Conservation (phyloP, 2,888 invertebrate species). For the Agonum fuliginosum region DNA sequence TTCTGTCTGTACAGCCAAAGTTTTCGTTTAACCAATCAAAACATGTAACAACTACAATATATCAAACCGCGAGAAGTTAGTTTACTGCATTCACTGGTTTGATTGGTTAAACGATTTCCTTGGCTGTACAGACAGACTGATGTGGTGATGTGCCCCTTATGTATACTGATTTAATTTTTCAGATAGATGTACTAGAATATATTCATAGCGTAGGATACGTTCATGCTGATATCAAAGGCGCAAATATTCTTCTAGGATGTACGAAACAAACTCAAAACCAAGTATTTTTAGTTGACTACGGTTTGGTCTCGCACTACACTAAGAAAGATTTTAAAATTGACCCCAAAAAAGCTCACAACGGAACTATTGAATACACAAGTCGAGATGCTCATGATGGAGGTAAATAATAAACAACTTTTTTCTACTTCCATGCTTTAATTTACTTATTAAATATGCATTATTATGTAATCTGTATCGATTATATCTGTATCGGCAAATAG, state of each 20-base stretch:
- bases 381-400: conserved; percentile 96
- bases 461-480: too few relatives aligned
- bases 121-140: too few relatives aligned
- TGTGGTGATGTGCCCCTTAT: too few relatives aligned
- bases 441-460: too few relatives aligned
- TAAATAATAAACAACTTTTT: conserved; percentile 69
- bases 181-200: conserved; percentile 93
- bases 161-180: conserved; percentile 68
- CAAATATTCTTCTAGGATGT: conserved; percentile 89
- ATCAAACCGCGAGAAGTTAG: too few relatives aligned
- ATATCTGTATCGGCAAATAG: too few relatives aligned
- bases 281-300: conserved; percentile 94
- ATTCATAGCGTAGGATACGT: conserved; percentile 93
- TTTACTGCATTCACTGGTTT: too few relatives aligned
- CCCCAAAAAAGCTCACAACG: conserved; percentile 95
- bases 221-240: conserved; percentile 97
- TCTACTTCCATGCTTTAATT: too few relatives aligned
- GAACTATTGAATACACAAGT: conserved; percentile 97
- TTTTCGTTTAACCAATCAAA: too few relatives aligned
- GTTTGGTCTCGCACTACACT: conserved; percentile 86
- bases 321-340: conserved; percentile 90
- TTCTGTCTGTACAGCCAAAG: too few relatives aligned
- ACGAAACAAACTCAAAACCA: conserved; percentile 80
- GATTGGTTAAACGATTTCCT: too few relatives aligned
- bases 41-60: neutral